Conservation (phyloP, 2,888 invertebrate genomes). For the Fragum fragum region DNA sequence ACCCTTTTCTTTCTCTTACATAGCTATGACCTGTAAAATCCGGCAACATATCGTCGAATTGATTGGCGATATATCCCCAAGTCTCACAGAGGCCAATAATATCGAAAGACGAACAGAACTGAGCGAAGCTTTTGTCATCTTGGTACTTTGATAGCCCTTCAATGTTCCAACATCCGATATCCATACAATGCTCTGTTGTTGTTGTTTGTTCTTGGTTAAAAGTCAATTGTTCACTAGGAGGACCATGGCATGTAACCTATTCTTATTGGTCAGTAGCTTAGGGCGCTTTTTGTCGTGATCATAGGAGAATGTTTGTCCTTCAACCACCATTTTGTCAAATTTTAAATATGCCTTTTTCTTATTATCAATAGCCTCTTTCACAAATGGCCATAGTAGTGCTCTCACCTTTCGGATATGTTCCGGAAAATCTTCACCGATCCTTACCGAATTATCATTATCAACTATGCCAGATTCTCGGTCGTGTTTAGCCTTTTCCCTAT, state of each 20-base stretch:
- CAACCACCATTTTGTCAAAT: background rate
- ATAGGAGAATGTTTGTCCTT: background rate
- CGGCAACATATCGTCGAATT: background rate
- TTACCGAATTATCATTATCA: background rate
- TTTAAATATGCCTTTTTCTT: background rate
- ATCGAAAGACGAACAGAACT: background rate
- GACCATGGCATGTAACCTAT: background rate
- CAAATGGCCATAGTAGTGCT: background rate
- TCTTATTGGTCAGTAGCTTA: background rate
- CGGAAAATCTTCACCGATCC: conserved; percentile 11
- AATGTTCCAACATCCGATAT: background rate
- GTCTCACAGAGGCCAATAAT: conserved; percentile 1
- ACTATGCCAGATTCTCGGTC: background rate
- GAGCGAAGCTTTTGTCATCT: background rate
- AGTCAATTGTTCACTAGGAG: background rate
- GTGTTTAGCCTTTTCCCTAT: background rate
- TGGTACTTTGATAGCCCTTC: conserved; percentile 4
- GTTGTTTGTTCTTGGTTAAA: background rate
- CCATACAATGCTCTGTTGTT: background rate
- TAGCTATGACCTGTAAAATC: background rate
- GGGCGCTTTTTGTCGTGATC: background rate
- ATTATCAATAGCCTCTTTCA: conserved; percentile 3
- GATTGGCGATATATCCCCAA: background rate
- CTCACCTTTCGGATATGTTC: background rate
- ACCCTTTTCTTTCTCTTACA: background rate